Conservation (phyloP, 2,888 invertebrate species). For the Nemotelus nigrinus region DNA sequence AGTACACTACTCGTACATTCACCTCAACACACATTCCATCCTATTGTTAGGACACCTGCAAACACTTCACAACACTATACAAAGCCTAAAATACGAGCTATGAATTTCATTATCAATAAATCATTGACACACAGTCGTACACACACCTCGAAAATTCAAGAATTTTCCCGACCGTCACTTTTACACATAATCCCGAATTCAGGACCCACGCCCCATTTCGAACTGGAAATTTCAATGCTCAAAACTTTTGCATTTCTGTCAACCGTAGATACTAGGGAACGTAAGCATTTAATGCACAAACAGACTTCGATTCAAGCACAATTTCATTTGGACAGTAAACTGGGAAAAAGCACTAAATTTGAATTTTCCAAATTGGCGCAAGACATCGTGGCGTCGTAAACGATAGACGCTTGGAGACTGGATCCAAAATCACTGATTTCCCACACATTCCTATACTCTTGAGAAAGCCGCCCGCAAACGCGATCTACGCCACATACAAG, state of each 20-base stretch:
- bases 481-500: not conserved
- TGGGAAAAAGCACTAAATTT: conserved; percentile 17
- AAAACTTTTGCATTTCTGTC: not conserved
- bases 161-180: too few species aligned
- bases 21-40: too few species aligned
- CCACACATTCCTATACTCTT: conserved; percentile 49
- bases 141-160: too few species aligned
- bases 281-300: too few species aligned
- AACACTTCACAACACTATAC: too few species aligned
- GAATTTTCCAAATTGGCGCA: conserved; percentile 46
- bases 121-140: too few species aligned
- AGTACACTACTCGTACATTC: too few species aligned
- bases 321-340: conserved; percentile 18
- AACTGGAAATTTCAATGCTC: not conserved
- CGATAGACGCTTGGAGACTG: conserved; percentile 56
- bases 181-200: too few species aligned
- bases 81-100: too few species aligned
- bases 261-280: not conserved
- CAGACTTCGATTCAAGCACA: not conserved
- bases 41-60: too few species aligned
- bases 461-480: conserved; percentile 6
- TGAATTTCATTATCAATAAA: too few species aligned
- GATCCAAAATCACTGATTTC: conserved; percentile 56
- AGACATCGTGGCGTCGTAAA: conserved; percentile 56
- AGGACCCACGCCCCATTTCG: conserved; percentile 23